Base-by-base conservation (phyloP, 2,113 vertebrate genomes). In the Eptesicus fuscus region DNA sequence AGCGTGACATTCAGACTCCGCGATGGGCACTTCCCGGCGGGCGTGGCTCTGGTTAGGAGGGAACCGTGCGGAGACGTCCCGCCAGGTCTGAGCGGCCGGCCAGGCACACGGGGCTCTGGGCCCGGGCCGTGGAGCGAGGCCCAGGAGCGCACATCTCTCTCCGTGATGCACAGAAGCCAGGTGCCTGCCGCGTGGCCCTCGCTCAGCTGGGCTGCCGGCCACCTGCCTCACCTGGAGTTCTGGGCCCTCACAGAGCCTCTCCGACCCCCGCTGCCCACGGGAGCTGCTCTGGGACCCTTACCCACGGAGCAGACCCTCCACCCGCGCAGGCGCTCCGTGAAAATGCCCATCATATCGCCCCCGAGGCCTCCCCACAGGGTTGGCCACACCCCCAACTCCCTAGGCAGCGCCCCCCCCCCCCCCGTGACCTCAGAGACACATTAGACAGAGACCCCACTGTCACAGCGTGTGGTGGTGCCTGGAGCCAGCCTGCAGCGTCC, bases 131-230 rank as follows among this genome's bases (percentile, higher is more conserved):
- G 74, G 37, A 56, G 1, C 3, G n/a, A 47, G 35, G 9, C 9
- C 40, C 76, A 37, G 32, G 35, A 35, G 7, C 1, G 20, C 5
- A 20, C 28, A 1, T 2, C 47, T 35, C 20, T 78, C 53, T 9
- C 53, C 8, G 0, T 1, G 8, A 3, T 1, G 22, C 18, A 7
- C 12, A 11, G 22, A 3, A 0, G 14, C 61, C 5, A 8, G 17
- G 87, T 23, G 40, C 53, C 23, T 37, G 86, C 30, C 5, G 3
- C 35, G 32, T 8, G 6, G 35, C 32, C 28, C 8, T 30, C 37
- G 4, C 65, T 69, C 0, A 0, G 25, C 35, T 16, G 9, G 0
- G 25, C 35, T 16, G 9, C 65, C 20, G 83, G 14, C 9, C 12
- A 20, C 42, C 25, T 56, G 84, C 86, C 78, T 47, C 42, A 16